A percentile compares a stretch with the other conserved stretches of the same genome.
Conservation (phyloP, 2,113 vertebrate genomes). For the Ammospiza caudacuta region DNA sequence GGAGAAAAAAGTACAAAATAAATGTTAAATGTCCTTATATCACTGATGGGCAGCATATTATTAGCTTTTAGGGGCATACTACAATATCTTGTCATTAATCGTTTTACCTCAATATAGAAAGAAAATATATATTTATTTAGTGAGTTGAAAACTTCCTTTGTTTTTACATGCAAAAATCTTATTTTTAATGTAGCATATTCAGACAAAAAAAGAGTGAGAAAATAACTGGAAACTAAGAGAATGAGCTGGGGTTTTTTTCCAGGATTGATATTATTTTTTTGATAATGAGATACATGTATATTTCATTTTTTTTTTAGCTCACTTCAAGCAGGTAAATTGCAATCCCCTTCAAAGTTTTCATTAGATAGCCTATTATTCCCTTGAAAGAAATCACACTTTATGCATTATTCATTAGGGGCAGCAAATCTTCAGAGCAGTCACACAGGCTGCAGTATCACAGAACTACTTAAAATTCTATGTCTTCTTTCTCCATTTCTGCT, state of each 20-base stretch:
- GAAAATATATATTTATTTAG: background rate
- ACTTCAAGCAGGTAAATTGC: conserved; percentile 9
- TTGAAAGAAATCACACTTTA: background rate
- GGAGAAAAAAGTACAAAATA: background rate
- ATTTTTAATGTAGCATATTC: background rate
- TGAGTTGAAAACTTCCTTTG: background rate
- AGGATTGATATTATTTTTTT: background rate
- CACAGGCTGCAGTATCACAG: background rate
- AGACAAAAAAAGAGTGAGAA: background rate
- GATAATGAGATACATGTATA: background rate
- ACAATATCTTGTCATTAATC: background rate
- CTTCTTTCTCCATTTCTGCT: background rate
- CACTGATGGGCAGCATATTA: background rate
- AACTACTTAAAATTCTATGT: conserved; percentile 42
- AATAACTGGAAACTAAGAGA: background rate
- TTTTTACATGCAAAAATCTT: background rate
- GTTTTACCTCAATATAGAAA: background rate
- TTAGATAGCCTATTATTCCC: conserved; percentile 1
- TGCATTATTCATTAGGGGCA: conserved; percentile 31
- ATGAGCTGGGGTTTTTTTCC: background rate
- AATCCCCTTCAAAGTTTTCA: background rate
- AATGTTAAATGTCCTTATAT: background rate
- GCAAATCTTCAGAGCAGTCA: conserved; percentile 20
- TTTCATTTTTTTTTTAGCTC: background rate
- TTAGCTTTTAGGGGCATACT: background rate